Conservation (phyloP, 2,888 invertebrate genomes). For the Phlogophora meticulosa region DNA sequence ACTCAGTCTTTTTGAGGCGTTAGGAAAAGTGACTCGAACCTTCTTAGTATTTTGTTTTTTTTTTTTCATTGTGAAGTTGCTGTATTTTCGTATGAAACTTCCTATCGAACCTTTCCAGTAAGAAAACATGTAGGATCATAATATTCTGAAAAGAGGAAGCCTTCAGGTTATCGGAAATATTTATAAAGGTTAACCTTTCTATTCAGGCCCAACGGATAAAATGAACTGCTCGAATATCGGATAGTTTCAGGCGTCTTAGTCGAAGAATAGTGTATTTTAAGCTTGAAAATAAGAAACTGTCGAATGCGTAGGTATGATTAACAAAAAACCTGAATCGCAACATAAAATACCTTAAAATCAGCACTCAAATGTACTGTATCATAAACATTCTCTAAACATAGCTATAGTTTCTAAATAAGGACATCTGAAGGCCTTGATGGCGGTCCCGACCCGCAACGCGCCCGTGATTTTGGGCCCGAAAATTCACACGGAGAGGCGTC, state of each 20-base stretch:
- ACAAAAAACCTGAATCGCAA: neutral
- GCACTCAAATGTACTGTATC: too few relatives aligned
- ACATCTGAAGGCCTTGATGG: slow-evolving; percentile 37
- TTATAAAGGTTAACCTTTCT: too few relatives aligned
- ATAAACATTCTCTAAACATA: neutral
- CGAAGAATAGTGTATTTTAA: too few relatives aligned
- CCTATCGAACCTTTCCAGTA: neutral
- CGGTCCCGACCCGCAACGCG: slow-evolving; percentile 31
- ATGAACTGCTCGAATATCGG: too few relatives aligned
- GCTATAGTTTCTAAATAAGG: slow-evolving; percentile 28
- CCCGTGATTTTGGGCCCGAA: slow-evolving; percentile 56
- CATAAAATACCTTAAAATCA: neutral
- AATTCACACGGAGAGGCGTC: slow-evolving; percentile 50
- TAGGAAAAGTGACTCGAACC: slow-evolving; percentile 6
- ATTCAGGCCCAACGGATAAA: too few relatives aligned
- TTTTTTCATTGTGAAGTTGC: neutral
- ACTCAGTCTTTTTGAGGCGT: neutral
- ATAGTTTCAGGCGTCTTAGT: too few relatives aligned
- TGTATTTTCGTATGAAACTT: neutral
- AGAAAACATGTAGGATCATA: neutral
- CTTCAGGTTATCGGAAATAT: too few relatives aligned
- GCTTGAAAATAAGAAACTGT: too few relatives aligned
- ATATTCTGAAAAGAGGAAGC: neutral
- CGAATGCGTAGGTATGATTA: too few relatives aligned
- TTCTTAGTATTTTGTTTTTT: slow-evolving; percentile 1